Conservation (phyloP, 2,797 vertebrate genomes). For the Cyclura pinguis region DNA sequence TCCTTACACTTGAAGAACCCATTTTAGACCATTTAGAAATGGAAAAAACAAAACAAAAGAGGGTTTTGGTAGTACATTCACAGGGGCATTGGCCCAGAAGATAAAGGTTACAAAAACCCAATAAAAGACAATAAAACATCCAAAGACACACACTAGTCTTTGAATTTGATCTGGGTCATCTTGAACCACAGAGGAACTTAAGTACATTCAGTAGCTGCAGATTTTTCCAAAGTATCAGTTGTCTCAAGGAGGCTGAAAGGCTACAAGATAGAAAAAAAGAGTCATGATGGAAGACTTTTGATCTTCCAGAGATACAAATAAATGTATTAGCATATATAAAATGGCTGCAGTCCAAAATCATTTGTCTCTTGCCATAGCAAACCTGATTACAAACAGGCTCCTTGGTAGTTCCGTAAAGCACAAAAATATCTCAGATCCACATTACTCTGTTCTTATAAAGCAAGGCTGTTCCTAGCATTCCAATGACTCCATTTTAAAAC, state of each 20-base stretch:
- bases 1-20: no score
- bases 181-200: neutral
- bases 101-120: neutral
- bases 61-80: neutral
- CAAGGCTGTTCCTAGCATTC: constrained; percentile 48
- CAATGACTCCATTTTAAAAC: constrained; percentile 49
- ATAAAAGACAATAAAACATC: neutral
- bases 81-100: neutral
- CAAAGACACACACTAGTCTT: neutral
- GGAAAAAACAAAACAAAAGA: no score
- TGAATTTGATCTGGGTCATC: neutral
- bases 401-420: constrained; percentile 22
- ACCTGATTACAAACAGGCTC: constrained; percentile 40
- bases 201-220: neutral
- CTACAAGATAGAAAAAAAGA: neutral
- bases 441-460: constrained; percentile 26
- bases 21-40: no score
- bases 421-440: constrained; percentile 36
- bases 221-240: neutral
- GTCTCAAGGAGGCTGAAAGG: neutral
- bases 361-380: constrained; percentile 28
- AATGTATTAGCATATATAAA: constrained; percentile 43
- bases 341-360: constrained; percentile 20
- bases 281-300: constrained; percentile 12
- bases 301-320: neutral